These are phyloP conservation scores for Scomber colias DNA, from an alignment of 2,113 vertebrate species.

Conservation along the genomic window DNA sequence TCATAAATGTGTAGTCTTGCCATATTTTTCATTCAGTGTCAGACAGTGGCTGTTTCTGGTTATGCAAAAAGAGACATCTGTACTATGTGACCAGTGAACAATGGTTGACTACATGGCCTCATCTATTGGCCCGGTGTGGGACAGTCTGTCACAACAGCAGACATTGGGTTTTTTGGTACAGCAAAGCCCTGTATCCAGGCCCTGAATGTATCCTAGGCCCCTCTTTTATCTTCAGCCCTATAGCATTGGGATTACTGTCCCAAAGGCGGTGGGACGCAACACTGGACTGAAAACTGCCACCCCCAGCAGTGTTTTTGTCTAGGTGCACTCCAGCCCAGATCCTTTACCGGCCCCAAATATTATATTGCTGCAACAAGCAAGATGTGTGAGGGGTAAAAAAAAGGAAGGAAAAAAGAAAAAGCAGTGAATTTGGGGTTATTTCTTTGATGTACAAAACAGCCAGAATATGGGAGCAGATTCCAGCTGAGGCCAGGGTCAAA, in stretches of 20 bases:
- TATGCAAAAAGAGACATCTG: conserved; percentile 24
- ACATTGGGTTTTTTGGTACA: conserved; percentile 53
- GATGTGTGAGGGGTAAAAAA: not conserved
- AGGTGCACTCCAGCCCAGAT: conserved; percentile 24
- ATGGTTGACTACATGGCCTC: conserved; percentile 48
- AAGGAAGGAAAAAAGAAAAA: not conserved
- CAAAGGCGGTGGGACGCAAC: conserved; percentile 62
- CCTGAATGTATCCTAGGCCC: conserved; percentile 72
- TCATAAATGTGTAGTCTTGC: not conserved
- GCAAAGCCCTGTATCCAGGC: conserved; percentile 74
- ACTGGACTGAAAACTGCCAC: conserved; percentile 67
- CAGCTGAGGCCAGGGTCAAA: conserved; percentile 61
- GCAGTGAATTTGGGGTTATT: not conserved
- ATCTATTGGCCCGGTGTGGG: conserved; percentile 18
- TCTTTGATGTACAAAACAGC: conserved; percentile 46
- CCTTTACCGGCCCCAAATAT: conserved; percentile 44
- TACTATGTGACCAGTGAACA: conserved; percentile 40
- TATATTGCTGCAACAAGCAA: conserved; percentile 34
- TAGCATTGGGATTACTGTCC: conserved; percentile 76
- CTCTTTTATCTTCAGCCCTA: conserved; percentile 73
- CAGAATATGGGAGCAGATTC: conserved; percentile 46
- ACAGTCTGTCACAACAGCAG: conserved; percentile 66
- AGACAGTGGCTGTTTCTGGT: conserved; percentile 1
- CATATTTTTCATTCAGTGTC: conserved; percentile 1
- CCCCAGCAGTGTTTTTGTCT: conserved; percentile 77